Base-by-base conservation (phyloP, 2,113 vertebrate species). In the Chloropsis hardwickii region DNA sequence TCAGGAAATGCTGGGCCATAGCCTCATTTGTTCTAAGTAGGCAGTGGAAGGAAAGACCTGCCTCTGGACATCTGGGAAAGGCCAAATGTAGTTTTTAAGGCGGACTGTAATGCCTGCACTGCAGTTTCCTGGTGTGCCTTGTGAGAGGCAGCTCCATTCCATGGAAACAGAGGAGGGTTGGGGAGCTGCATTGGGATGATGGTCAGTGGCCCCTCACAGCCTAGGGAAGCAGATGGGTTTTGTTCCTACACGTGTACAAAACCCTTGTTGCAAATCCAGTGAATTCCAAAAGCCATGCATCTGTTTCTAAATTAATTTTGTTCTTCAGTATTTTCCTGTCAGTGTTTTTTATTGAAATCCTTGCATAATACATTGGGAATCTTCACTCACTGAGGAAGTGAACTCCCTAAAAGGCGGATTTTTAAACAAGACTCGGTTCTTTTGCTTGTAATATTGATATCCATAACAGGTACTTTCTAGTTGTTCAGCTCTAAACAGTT, bases 221-320 rank as follows among this genome's bases (percentile, higher is more conserved):
- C n/a, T 3, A 0, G 47, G 70, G 40, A 23, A 27, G 57, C 57
- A 23, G 11, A 16, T 23, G 16, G 28, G 72, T 72, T 45, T 35
- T 9, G 3, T 39, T 58, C n/a, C 51, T 51, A 0, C 20, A 9
- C 3, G 0, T 25, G 20, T 37, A 9, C 42, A 57, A 44, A 81
- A 24, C 29, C 24, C 23, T 11, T 14, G 21, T 11, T 79, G 62
- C 28, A 83, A 66, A 76, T 67, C 35, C 76, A 62, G 1, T 24
- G 6, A 31, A 27, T 71, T 79, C 39, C 19, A 39, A 50, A 77
- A 61, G 16, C 10, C 28, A 4, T 12, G 3, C 6, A 10, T 42
- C 45, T 44, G 17, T 29, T 54, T 58, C 64, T 67, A 29, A 83
- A 47, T 61, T 20, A 39, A 23, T 71, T 70, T 70, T 74, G 67